A percentile compares a stretch with the other conserved stretches of the same genome.
Evolutionary conservation across 2,113 vertebrate species (phyloP).

Genomic region (Aptenodytes forsteri): DNA sequence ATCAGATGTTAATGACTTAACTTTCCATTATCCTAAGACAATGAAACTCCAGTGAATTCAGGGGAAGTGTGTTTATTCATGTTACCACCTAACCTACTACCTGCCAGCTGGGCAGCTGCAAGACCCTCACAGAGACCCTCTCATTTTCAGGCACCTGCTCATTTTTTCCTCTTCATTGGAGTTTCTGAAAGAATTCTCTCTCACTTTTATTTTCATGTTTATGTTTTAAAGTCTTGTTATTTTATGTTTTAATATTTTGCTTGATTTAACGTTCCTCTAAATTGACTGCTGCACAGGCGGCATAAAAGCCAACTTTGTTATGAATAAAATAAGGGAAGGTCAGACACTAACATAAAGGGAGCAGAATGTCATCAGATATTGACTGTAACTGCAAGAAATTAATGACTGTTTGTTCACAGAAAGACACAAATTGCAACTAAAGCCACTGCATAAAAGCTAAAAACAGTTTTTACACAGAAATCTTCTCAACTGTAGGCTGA

Average conservation of each 20-base stretch:
- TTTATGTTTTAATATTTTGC: conserved; percentile 17
- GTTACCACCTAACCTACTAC: not conserved
- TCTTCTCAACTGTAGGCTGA: conserved; percentile 29
- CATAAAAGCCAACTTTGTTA: conserved; percentile 28
- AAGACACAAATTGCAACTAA: conserved; percentile 20
- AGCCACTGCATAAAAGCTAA: not conserved
- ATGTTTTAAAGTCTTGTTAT: not conserved
- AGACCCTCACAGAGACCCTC: not conserved
- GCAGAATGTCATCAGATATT: conserved; percentile 58
- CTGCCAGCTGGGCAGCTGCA: not conserved
- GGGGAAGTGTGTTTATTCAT: not conserved
- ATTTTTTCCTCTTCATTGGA: not conserved
- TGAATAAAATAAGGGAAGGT: conserved; percentile 54
- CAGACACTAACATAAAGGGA: conserved; percentile 34
- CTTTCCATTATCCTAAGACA: not conserved
- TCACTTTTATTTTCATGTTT: not conserved
- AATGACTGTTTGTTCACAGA: conserved; percentile 60
- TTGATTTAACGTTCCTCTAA: conserved; percentile 29
- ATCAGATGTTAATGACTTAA: not conserved
- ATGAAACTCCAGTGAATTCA: not conserved
- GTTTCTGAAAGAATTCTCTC: not conserved
- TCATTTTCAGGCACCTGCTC: not conserved
- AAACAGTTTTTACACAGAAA: conserved; percentile 57
- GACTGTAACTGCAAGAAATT: conserved; percentile 53
- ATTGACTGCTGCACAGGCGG: not conserved